Evolutionary conservation across 35 echinoderm and acorn worm species (phyloP).

Genomic region (Strongylocentrotus purpuratus): DNA sequence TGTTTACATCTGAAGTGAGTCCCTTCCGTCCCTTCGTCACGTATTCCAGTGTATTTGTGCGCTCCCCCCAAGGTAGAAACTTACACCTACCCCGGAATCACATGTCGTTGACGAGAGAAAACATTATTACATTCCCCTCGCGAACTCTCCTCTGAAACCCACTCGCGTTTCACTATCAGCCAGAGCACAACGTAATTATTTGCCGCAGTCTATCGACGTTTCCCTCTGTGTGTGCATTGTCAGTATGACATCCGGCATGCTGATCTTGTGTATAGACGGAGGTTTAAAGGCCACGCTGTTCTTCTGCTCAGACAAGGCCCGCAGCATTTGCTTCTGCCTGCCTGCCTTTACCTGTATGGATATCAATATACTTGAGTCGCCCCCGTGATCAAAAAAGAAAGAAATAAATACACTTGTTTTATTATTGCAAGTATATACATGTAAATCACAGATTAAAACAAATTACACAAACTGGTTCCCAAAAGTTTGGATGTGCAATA

Average conservation of each 20-base stretch:
- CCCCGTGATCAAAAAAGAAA: no score
- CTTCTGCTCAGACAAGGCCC: not conserved
- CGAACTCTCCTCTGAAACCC: not conserved
- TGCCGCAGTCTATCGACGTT: not conserved
- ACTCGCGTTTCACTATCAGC: not conserved
- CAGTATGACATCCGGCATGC: not conserved
- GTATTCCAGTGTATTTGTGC: not conserved
- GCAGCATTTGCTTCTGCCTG: not conserved
- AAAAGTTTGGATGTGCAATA: no score
- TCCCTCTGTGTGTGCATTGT: not conserved
- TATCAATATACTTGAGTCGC: no score
- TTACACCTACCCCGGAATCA: not conserved
- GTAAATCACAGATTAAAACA: no score
- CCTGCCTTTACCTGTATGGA: no score
- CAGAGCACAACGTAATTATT: constrained; percentile 4
- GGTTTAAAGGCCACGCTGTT: not conserved
- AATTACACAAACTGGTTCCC: no score
- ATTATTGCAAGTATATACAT: no score
- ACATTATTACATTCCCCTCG: not conserved
- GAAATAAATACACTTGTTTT: no score
- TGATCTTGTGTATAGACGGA: not conserved
- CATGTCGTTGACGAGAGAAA: not conserved
- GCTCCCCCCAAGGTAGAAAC: not conserved
- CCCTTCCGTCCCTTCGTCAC: not conserved
- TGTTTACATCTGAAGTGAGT: not conserved